Evolutionary conservation across 1,140 invertebrate genomes (phyloP).

Genomic region (Contarinia nasturtii): DNA sequence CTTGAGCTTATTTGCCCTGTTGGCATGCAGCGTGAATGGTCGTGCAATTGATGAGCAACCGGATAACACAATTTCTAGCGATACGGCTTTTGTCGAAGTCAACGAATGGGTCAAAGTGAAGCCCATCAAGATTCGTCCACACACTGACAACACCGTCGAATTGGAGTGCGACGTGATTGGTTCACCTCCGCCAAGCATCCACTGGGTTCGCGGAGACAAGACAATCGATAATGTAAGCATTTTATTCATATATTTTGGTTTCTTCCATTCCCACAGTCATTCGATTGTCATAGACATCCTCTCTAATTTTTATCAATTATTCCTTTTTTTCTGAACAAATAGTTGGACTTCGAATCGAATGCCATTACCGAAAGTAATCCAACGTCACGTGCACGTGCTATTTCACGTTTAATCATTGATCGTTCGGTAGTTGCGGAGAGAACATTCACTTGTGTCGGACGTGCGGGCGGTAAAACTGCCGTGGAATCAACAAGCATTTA

Average conservation of each 20-base stretch:
- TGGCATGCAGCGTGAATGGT: slow-evolving; percentile 11
- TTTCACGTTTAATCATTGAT: slow-evolving; percentile 37
- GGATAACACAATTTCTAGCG: slow-evolving; percentile 17
- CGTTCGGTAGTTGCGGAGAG: slow-evolving; percentile 14
- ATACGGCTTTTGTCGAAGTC: slow-evolving; percentile 8
- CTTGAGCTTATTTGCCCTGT: slow-evolving; percentile 20
- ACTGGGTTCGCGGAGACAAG: slow-evolving; percentile 41
- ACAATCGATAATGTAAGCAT: slow-evolving; percentile 35
- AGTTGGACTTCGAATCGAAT: slow-evolving; percentile 18
- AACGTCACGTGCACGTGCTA: slow-evolving; percentile 34
- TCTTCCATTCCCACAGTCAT: not conserved
- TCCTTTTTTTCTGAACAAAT: slow-evolving; percentile 5
- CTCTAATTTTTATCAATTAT: not conserved
- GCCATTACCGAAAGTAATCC: slow-evolving; percentile 27
- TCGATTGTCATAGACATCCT: not conserved
- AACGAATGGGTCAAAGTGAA: slow-evolving; percentile 29
- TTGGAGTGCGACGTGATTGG: slow-evolving; percentile 46
- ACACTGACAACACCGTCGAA: slow-evolving; percentile 29
- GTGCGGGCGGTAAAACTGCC: slow-evolving; percentile 34
- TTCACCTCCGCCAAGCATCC: slow-evolving; percentile 42
- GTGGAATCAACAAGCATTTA: slow-evolving; percentile 30
- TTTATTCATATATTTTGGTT: not conserved
- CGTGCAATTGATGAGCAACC: slow-evolving; percentile 17
- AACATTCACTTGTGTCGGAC: slow-evolving; percentile 49
- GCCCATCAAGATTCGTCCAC: slow-evolving; percentile 19